Percentiles rank a stretch among this genome's conserved stretches.
phyloP scores from a whole-genome alignment of 1,140 invertebrate genomes.

The Diachasmimorpha longicaudata region DNA sequence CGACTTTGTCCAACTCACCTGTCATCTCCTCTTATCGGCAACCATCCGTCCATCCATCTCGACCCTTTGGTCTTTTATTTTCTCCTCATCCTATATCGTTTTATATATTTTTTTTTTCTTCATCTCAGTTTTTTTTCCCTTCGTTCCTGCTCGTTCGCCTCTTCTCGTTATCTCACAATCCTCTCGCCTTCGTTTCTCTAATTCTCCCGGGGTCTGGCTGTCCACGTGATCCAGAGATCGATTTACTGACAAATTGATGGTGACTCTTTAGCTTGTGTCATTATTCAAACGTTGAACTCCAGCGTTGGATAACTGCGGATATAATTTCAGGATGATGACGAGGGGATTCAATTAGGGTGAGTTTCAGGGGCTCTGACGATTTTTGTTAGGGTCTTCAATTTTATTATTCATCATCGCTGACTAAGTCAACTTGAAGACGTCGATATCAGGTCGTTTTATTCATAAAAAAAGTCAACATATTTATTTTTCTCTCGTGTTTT shows the following conservation, averaged over 20 bases:
- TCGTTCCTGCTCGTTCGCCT: conserved; percentile 5
- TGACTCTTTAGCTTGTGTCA: conserved; percentile 16
- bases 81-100: conserved; percentile 17
- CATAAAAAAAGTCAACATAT: too few species aligned
- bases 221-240: not conserved
- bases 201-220: not conserved
- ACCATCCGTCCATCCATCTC: conserved; percentile 47
- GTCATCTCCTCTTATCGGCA: conserved; percentile 52
- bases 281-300: not conserved
- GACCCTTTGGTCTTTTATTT: conserved; percentile 7
- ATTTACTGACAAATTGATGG: conserved; percentile 16
- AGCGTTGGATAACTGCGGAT: not conserved
- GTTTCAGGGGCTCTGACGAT: too few species aligned
- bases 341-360: not conserved
- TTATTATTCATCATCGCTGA: too few species aligned
- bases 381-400: too few species aligned
- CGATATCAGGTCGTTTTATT: too few species aligned
- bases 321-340: not conserved
- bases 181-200: conserved; percentile 12
- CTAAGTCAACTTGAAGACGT: too few species aligned
- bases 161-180: not conserved
- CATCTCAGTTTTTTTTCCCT: conserved; percentile 18
- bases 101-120: not conserved
- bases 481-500: too few species aligned
- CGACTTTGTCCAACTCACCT: conserved; percentile 42